Evolutionary conservation across 2,888 invertebrate genomes (phyloP).

Genomic region (Melipona bicolor): DNA sequence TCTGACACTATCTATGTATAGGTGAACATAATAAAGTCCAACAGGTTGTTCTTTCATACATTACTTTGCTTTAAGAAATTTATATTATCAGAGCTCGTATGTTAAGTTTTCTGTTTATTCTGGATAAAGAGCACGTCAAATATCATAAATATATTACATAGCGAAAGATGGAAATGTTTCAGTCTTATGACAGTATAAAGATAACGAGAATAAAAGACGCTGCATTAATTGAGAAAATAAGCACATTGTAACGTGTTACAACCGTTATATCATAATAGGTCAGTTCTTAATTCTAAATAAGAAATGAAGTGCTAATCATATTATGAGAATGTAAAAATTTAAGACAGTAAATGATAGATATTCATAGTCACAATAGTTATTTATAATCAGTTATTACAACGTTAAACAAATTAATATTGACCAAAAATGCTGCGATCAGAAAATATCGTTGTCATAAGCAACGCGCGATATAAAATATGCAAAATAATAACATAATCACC

Average conservation of each 20-base stretch:
- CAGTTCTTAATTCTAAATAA: neutral
- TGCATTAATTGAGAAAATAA: neutral
- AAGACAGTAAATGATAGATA: neutral
- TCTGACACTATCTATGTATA: neutral
- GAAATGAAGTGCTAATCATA: neutral
- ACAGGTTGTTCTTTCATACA: neutral
- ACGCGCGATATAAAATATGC: neutral
- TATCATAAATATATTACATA: neutral
- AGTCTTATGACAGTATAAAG: slow-evolving; percentile 4
- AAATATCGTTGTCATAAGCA: neutral
- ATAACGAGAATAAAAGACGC: neutral
- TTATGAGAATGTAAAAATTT: neutral
- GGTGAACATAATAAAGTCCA: neutral
- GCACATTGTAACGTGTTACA: neutral
- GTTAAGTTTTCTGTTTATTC: neutral
- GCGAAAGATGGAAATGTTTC: neutral
- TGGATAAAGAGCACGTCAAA: neutral
- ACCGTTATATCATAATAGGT: no score
- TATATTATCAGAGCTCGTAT: neutral
- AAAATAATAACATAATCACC: neutral
- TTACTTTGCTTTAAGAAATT: neutral
- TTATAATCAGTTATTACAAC: neutral
- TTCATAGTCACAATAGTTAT: neutral
- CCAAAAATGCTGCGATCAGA: neutral
- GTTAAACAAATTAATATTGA: neutral